Percentiles rank a stretch among this genome's conserved stretches.
Evolutionary conservation across 2,888 invertebrate genomes (phyloP).

Genomic region (Imbricaverruca yamaguchii): DNA sequence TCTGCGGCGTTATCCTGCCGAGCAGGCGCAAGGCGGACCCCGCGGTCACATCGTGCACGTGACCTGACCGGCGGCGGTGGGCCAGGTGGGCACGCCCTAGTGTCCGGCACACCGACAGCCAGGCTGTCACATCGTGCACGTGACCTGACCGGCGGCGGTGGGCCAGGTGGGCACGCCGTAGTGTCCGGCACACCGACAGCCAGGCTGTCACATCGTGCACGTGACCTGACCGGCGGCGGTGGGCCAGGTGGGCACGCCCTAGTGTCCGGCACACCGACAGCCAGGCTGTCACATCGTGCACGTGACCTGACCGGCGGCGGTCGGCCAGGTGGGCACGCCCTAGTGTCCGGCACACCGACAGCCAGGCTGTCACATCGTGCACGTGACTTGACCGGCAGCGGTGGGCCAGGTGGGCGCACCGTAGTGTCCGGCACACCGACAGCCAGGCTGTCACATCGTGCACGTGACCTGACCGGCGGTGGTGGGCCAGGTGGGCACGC

Average conservation of each 20-base stretch:
- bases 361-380: too few relatives aligned
- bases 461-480: too few relatives aligned
- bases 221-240: background rate
- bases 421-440: background rate
- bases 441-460: too few relatives aligned
- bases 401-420: background rate
- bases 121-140: background rate
- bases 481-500: background rate
- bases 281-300: too few relatives aligned
- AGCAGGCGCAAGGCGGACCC: too few relatives aligned
- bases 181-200: background rate
- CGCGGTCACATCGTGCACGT: too few relatives aligned
- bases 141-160: background rate
- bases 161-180: background rate
- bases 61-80: background rate
- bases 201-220: background rate
- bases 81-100: background rate
- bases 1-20: too few relatives aligned
- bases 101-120: background rate
- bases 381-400: too few relatives aligned
- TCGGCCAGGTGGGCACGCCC: background rate
- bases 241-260: background rate
- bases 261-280: background rate
- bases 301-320: background rate
- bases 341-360: background rate